Evolutionary conservation across 1,140 invertebrate genomes (phyloP).

Genomic region (Eumaeus atala): DNA sequence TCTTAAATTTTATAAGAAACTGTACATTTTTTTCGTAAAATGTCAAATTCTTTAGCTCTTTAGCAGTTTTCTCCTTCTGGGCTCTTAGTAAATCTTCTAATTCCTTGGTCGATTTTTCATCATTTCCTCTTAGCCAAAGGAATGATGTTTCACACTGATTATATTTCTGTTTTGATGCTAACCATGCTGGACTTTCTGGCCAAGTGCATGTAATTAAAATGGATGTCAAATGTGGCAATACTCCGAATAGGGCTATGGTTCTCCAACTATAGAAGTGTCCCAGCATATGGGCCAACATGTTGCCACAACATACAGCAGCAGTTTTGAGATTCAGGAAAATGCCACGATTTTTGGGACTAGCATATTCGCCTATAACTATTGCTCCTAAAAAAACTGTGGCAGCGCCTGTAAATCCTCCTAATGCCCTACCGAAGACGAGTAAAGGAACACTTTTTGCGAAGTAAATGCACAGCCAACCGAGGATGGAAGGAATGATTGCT

Average conservation of each 20-base stretch:
- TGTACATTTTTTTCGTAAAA: constrained; percentile 17
- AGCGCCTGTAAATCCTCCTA: constrained; percentile 34
- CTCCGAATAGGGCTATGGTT: constrained; percentile 36
- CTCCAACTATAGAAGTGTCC: constrained; percentile 43
- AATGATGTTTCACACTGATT: constrained; percentile 40
- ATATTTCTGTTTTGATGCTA: constrained; percentile 38
- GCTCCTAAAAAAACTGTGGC: constrained; percentile 44
- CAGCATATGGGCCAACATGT: constrained; percentile 39
- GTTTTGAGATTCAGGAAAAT: constrained; percentile 58
- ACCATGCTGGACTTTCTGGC: constrained; percentile 55
- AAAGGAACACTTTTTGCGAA: constrained; percentile 30
- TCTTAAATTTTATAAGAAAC: constrained; percentile 45
- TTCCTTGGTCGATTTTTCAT: constrained; percentile 34
- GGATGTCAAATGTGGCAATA: constrained; percentile 30
- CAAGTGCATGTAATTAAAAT: constrained; percentile 42
- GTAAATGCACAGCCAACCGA: constrained; percentile 49
- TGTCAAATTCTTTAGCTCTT: not conserved
- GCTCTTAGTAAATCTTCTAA: constrained; percentile 38
- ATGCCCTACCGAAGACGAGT: constrained; percentile 38
- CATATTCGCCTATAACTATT: constrained; percentile 53
- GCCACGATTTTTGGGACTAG: constrained; percentile 45
- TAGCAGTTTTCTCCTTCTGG: constrained; percentile 31
- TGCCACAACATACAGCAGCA: constrained; percentile 44
- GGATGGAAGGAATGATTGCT: constrained; percentile 35
- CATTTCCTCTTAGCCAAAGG: constrained; percentile 43